Evolutionary conservation across 2,113 vertebrate species (phyloP), one percentile per base, ranked within the genome.

Genomic region (Oplegnathus fasciatus): DNA sequence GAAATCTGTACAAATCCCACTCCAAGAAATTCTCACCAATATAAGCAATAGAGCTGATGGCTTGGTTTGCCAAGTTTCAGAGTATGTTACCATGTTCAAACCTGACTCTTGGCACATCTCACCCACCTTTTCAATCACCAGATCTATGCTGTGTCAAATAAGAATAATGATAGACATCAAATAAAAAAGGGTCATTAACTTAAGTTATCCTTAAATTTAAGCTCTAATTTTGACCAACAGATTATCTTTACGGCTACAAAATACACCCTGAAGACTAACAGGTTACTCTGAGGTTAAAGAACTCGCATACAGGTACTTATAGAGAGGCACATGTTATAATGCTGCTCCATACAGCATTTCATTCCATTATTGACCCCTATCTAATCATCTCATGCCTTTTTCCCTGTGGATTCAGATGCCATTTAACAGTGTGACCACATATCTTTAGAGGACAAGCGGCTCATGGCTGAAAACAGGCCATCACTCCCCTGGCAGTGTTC

Each of bases 401-500:
- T 65, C 75, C 65, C 46, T 34, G 67, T 81, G 82, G 58, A 83
- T 54, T 67, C n/a, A 67, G 80, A 44, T 32, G 57, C 50, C 2
- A 9, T 88, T 81, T 55, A 81, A 70, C 72, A 73, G 57, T n/a
- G 66, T 68, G 86, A 62, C 82, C 72, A 70, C 86, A 81, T 66
- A 76, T 83, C 85, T 78, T 78, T 58, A 37, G 66, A 61, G 68
- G 72, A 83, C 50, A 57, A 61, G 74, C 28, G 11, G 34, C 65
- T 86, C 24, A 64, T 68, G 84, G 60, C 80, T 82, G 32, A 82
- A 79, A 84, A 75, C 55, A 79, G 67, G 54, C 62, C 66, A 75
- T 80, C 42, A 13, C 82, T 87, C 61, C 78, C 18, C 54, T 86
- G 83, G 86, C 81, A 62, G 65, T 28, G 34, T 70, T 92, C 87